Percentiles rank a stretch among this genome's conserved stretches.
These are phyloP conservation scores for Polyergus mexicanus DNA, from an alignment of 1,140 invertebrate genomes.

Conservation along the genomic window DNA sequence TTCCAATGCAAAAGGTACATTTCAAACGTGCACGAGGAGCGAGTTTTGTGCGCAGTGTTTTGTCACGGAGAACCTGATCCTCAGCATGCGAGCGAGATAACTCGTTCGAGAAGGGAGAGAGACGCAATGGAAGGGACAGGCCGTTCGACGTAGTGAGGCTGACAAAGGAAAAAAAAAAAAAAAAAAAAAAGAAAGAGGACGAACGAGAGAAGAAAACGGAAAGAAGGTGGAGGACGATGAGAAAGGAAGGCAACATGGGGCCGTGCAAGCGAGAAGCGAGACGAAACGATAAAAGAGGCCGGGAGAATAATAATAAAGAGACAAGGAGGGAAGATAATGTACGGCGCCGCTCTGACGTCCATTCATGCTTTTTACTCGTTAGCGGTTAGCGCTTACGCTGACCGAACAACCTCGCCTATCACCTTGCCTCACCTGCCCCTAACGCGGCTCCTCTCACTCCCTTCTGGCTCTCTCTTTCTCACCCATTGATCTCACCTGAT, in stretches of 20 bases:
- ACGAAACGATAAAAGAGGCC: conserved; percentile 59
- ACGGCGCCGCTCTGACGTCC: conserved; percentile 78
- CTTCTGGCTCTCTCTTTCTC: conserved; percentile 42
- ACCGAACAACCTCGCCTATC: conserved; percentile 26
- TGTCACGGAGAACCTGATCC: conserved; percentile 42
- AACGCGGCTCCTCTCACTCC: conserved; percentile 59
- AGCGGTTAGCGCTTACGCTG: conserved; percentile 61
- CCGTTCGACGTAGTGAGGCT: neutral
- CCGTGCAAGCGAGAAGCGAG: conserved; percentile 45
- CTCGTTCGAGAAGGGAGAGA: neutral
- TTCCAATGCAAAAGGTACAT: conserved; percentile 11
- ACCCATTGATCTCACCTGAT: neutral
- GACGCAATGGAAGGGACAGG: conserved; percentile 3
- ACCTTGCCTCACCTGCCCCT: conserved; percentile 55
- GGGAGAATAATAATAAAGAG: conserved; percentile 77
- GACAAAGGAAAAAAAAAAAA: conserved; percentile 5
- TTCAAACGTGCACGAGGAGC: conserved; percentile 21
- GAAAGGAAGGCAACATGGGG: conserved; percentile 49
- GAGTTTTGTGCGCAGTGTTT: conserved; percentile 32
- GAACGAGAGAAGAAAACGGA: neutral
- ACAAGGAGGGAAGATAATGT: conserved; percentile 76
- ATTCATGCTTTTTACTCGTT: conserved; percentile 81
- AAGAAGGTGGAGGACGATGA: conserved; percentile 42
- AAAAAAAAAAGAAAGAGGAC: conserved; percentile 33
- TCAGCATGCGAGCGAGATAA: conserved; percentile 15